Percentiles rank a stretch among this genome's conserved stretches.
These are phyloP conservation scores for Euthynnus affinis DNA, from an alignment of 2,797 vertebrate species.

Conservation along the genomic window DNA sequence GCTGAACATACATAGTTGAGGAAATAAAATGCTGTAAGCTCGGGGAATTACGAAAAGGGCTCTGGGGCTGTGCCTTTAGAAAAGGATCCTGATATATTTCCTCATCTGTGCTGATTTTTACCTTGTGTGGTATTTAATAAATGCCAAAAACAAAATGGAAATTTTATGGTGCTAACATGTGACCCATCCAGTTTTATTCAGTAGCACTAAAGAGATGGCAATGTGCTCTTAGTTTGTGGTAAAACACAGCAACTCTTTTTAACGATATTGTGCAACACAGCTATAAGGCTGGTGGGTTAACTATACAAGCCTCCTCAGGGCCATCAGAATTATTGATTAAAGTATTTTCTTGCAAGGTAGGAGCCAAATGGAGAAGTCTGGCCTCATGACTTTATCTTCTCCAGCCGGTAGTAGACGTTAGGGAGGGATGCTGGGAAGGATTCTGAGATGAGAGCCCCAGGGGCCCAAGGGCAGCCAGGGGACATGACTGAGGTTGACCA, in stretches of 20 bases:
- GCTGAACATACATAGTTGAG: constrained; percentile 71
- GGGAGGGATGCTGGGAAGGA: constrained; percentile 63
- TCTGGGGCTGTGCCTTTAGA: constrained; percentile 52
- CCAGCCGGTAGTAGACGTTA: constrained; percentile 35
- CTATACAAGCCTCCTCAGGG: constrained; percentile 58
- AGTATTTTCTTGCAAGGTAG: constrained; percentile 70
- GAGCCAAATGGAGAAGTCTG: constrained; percentile 59
- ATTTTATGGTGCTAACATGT: constrained; percentile 4
- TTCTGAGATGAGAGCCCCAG: constrained; percentile 58
- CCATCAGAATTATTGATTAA: constrained; percentile 76
- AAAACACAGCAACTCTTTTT: constrained; percentile 51
- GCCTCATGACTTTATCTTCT: constrained; percentile 61
- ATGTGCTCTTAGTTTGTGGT: constrained; percentile 47
- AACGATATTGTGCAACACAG: constrained; percentile 57
- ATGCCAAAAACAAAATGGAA: constrained; percentile 35
- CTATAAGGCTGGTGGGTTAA: constrained; percentile 57
- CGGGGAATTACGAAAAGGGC: constrained; percentile 55
- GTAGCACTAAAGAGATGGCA: constrained; percentile 25
- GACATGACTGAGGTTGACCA: constrained; percentile 73
- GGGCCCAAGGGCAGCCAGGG: constrained; percentile 79
- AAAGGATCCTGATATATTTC: constrained; percentile 52
- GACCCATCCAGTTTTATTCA: constrained; percentile 34
- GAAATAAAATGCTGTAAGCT: constrained; percentile 65
- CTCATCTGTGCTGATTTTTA: constrained; percentile 63
- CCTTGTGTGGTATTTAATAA: constrained; percentile 29